Evolutionary conservation across 2,797 vertebrate genomes (phyloP).

Genomic region (Sparidentex hasta): DNA sequence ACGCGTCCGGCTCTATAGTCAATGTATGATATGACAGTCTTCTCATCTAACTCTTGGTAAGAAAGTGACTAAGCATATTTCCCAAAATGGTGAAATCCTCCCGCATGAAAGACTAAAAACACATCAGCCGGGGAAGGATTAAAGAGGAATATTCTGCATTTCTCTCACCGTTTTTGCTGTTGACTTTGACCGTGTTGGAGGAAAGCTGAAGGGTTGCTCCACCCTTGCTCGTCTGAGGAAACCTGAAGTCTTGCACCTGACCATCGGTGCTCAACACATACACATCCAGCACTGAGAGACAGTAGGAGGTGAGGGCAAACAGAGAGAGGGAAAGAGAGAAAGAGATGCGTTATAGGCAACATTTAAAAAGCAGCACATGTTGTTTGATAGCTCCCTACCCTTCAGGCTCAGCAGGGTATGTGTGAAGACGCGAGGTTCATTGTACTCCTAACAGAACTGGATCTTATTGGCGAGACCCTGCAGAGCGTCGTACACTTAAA

Average conservation of each 20-base stretch:
- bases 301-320: slow-evolving; percentile 4
- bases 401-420: slow-evolving; percentile 41
- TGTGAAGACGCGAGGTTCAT: slow-evolving; percentile 57
- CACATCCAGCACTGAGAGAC: slow-evolving; percentile 92
- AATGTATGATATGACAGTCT: background rate
- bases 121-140: background rate
- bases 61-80: background rate
- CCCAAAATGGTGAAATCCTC: background rate
- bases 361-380: slow-evolving; percentile 47
- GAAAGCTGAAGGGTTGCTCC: slow-evolving; percentile 95
- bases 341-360: slow-evolving; percentile 33
- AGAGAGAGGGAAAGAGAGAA: background rate
- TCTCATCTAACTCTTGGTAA: background rate
- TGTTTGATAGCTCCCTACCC: slow-evolving; percentile 50
- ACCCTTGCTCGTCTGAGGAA: slow-evolving; percentile 94
- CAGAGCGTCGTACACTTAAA: slow-evolving; percentile 71
- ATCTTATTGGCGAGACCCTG: slow-evolving; percentile 63
- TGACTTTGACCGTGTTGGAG: slow-evolving; percentile 97
- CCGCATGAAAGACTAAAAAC: background rate
- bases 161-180: slow-evolving; percentile 97
- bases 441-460: slow-evolving; percentile 60
- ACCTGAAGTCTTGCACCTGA: slow-evolving; percentile 97
- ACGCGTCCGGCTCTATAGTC: background rate
- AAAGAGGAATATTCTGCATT: background rate
- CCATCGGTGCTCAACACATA: slow-evolving; percentile 97